Evolutionary conservation across 2,113 vertebrate genomes (phyloP).

Genomic region (Phodopus roborovskii): DNA sequence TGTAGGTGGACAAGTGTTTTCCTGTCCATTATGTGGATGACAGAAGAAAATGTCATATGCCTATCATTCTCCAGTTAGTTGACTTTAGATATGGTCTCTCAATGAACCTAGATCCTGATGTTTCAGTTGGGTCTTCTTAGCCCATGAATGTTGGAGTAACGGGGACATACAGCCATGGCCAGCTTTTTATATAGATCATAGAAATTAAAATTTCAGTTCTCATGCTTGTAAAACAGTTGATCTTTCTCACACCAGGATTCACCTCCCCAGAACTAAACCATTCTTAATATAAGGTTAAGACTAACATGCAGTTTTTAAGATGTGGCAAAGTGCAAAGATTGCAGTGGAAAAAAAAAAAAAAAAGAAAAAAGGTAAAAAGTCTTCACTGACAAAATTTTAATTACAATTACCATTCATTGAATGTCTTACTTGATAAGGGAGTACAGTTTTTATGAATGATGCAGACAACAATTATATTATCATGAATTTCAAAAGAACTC

Average conservation of each 20-base stretch:
- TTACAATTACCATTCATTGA: not conserved
- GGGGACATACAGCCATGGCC: too few relatives aligned
- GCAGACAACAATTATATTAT: not conserved
- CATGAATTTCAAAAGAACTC: not conserved
- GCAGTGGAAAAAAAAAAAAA: not conserved
- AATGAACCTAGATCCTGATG: not conserved
- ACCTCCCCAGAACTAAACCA: not conserved
- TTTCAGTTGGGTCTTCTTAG: not conserved
- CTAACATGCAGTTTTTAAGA: not conserved
- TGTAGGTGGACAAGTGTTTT: too few relatives aligned
- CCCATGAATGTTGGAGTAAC: not conserved
- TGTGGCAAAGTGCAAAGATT: not conserved
- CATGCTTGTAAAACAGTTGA: not conserved
- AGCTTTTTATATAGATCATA: not conserved
- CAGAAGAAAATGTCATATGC: not conserved
- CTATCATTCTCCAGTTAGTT: not conserved
- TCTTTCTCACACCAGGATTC: not conserved
- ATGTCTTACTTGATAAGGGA: not conserved
- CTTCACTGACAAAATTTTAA: not conserved
- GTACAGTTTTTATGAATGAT: not conserved
- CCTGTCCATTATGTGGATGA: too few relatives aligned
- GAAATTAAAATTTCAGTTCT: not conserved
- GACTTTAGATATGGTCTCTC: not conserved
- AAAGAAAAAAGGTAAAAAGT: not conserved
- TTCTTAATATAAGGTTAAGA: not conserved